A percentile compares a stretch with the other conserved stretches of the same genome.
phyloP scores from a whole-genome alignment of 2,888 invertebrate genomes.

The Adineta ricciae region DNA sequence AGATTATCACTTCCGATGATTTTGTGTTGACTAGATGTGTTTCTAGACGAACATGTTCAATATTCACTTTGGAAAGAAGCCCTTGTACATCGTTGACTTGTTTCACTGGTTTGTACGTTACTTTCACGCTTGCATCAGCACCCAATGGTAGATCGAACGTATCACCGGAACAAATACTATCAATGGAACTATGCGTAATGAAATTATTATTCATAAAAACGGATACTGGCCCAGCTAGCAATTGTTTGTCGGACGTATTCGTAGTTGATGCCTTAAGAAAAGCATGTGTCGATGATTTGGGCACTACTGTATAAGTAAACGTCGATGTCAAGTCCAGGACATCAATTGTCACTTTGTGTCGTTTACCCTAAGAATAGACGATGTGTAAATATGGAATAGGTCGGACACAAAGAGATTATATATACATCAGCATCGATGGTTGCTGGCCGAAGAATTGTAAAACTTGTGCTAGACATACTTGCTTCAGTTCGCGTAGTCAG shows the following conservation, averaged over 20 bases:
- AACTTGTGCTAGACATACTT: constrained; percentile 33
- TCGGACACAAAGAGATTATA: neutral
- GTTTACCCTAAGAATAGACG: neutral
- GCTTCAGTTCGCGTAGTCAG: neutral
- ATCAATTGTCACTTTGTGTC: neutral
- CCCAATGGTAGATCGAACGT: constrained; percentile 50
- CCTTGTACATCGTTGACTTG: neutral
- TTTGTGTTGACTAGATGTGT: neutral
- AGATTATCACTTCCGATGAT: neutral
- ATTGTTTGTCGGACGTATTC: constrained; percentile 46
- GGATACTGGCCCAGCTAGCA: constrained; percentile 48
- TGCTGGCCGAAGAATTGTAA: constrained; percentile 34
- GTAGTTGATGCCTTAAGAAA: constrained; percentile 48
- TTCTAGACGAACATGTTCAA: neutral
- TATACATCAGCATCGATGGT: constrained; percentile 29
- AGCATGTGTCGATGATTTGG: constrained; percentile 45
- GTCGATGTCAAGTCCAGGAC: constrained; percentile 37
- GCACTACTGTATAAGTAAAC: constrained; percentile 48
- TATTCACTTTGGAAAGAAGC: neutral
- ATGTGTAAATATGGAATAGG: neutral
- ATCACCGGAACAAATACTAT: constrained; percentile 47
- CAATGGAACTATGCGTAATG: constrained; percentile 39
- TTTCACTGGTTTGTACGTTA: constrained; percentile 40
- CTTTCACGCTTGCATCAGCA: constrained; percentile 48
- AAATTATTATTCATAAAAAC: constrained; percentile 52